phyloP scores from a whole-genome alignment of 1,140 invertebrate genomes.

The Lasaia peninsularis region DNA sequence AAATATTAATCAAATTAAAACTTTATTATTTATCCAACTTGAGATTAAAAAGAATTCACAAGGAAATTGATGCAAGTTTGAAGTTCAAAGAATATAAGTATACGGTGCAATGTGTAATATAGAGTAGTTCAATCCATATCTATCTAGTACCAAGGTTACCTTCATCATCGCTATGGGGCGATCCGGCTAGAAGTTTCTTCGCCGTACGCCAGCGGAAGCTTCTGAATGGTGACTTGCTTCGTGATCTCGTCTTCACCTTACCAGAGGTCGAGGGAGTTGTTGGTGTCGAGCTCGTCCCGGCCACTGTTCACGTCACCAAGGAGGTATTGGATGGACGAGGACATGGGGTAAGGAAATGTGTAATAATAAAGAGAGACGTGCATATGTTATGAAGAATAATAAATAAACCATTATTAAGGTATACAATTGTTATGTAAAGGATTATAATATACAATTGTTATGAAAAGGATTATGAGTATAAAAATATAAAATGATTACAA shows the following conservation, averaged over 20 bases:
- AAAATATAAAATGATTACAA: not conserved
- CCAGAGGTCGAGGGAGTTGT: slow-evolving; percentile 62
- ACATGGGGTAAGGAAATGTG: slow-evolving; percentile 16
- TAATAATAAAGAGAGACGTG: not conserved
- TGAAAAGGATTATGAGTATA: not conserved
- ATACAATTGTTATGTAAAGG: no score
- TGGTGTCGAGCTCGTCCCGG: slow-evolving; percentile 54
- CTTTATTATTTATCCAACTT: no score
- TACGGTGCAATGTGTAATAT: not conserved
- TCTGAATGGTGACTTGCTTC: slow-evolving; percentile 93
- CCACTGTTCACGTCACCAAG: slow-evolving; percentile 37
- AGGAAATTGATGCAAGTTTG: not conserved
- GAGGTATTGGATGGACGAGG: not conserved
- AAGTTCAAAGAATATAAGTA: not conserved
- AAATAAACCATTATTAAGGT: no score
- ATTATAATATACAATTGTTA: no score
- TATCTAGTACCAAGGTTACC: slow-evolving; percentile 64
- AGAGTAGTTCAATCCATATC: slow-evolving; percentile 38
- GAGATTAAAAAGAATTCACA: not conserved
- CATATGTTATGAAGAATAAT: not conserved
- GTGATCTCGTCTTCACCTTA: slow-evolving; percentile 86
- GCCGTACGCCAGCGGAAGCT: slow-evolving; percentile 87
- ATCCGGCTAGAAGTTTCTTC: slow-evolving; percentile 80
- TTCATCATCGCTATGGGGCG: slow-evolving; percentile 88
- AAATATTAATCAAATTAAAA: no score